phyloP scores from a whole-genome alignment of 2,797 vertebrate species.

The Tadarida brasiliensis region DNA sequence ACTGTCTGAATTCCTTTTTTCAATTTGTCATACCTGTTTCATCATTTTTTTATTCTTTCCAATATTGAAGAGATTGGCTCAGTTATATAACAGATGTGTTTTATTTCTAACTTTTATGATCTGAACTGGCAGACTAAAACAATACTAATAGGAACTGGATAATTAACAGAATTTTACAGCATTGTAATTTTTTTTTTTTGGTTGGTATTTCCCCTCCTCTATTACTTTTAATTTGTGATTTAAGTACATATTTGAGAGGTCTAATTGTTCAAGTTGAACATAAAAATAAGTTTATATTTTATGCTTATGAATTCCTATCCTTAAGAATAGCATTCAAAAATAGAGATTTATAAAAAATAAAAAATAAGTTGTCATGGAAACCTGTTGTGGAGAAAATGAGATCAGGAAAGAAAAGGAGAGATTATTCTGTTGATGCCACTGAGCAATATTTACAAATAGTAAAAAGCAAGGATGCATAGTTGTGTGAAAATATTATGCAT shows the following conservation, averaged over 20 bases:
- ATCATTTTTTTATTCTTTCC: constrained; percentile 22
- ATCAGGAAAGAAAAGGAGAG: constrained; percentile 72
- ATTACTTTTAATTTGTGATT: constrained; percentile 33
- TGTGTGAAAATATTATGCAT: neutral
- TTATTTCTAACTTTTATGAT: constrained; percentile 36
- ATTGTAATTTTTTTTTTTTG: constrained; percentile 28
- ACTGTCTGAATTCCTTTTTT: constrained; percentile 7
- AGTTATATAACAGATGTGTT: neutral
- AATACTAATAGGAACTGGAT: neutral
- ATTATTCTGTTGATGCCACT: constrained; percentile 82
- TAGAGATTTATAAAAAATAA: constrained; percentile 89
- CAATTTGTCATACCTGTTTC: neutral
- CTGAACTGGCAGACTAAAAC: neutral
- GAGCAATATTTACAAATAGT: constrained; percentile 84
- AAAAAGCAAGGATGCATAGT: constrained; percentile 53
- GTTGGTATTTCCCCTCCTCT: neutral
- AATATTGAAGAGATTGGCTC: neutral
- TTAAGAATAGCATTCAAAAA: constrained; percentile 86
- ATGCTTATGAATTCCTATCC: constrained; percentile 80
- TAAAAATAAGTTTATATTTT: constrained; percentile 76
- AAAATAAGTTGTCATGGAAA: constrained; percentile 89
- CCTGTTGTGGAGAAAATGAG: constrained; percentile 85
- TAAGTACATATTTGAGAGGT: constrained; percentile 11
- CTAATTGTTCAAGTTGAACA: constrained; percentile 64
- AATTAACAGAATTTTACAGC: neutral